Evolutionary conservation across 2,113 vertebrate genomes (phyloP).

Genomic region (Orthonyx spaldingii): DNA sequence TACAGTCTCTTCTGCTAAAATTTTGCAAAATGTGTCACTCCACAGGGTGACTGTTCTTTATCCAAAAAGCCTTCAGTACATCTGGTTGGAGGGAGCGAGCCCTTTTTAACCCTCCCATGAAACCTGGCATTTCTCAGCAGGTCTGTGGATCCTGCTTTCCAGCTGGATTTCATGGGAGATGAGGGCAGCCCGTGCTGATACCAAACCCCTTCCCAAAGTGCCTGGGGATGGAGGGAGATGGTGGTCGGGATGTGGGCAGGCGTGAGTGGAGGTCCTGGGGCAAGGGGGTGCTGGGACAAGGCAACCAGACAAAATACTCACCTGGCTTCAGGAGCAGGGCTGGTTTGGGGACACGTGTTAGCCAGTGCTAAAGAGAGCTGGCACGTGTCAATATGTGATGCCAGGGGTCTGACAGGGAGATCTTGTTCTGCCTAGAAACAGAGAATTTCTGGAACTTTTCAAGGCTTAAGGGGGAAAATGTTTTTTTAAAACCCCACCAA

Average conservation of each 20-base stretch:
- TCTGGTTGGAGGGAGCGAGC: fast-evolving
- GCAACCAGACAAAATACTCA: neutral
- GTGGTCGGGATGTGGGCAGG: neutral
- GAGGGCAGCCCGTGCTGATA: neutral
- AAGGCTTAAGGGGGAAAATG: neutral
- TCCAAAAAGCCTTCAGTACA: neutral
- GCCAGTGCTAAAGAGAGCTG: neutral
- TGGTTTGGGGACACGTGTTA: neutral
- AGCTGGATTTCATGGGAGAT: neutral
- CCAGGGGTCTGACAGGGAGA: neutral
- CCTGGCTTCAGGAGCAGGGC: neutral
- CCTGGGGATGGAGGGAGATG: neutral
- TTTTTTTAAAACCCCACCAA: fast-evolving
- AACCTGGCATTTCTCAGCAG: neutral
- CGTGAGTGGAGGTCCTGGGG: fast-evolving
- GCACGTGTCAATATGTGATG: neutral
- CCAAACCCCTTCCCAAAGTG: neutral
- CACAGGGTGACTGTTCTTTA: neutral
- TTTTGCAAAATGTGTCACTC: constrained; percentile 7
- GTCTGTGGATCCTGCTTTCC: neutral
- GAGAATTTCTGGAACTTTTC: neutral
- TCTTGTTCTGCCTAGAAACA: neutral
- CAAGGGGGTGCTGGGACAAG: neutral
- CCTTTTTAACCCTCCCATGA: neutral
- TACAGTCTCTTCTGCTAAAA: neutral